A percentile compares a stretch with the other conserved stretches of the same genome.
Conservation (phyloP, 2,888 invertebrate species). For the Watsonalla binaria region DNA sequence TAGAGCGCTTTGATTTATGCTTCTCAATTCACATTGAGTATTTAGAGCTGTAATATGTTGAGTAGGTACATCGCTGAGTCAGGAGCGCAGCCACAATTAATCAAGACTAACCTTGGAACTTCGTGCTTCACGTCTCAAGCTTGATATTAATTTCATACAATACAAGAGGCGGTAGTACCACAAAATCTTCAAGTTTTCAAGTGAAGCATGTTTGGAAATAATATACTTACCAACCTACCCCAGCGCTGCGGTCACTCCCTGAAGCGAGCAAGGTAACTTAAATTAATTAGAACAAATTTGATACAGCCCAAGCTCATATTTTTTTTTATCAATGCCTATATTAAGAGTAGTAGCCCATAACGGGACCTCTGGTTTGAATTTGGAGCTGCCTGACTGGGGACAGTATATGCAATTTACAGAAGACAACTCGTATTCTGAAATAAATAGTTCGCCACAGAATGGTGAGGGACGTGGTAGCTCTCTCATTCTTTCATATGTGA, state of each 20-base stretch:
- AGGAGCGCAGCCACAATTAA: constrained; percentile 50
- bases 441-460: too few species aligned
- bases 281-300: too few species aligned
- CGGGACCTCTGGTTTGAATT: too few species aligned
- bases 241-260: not conserved
- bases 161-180: constrained; percentile 6
- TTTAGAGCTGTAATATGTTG: constrained; percentile 17
- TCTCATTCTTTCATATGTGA: not conserved
- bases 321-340: too few species aligned
- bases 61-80: constrained; percentile 17
- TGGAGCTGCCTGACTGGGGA: too few species aligned
- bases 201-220: not conserved
- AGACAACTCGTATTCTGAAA: too few species aligned
- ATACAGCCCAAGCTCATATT: too few species aligned
- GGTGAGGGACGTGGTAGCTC: too few species aligned
- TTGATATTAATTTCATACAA: constrained; percentile 41
- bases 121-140: constrained; percentile 44
- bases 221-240: constrained; percentile 4
- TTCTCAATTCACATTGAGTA: constrained; percentile 31
- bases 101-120: constrained; percentile 51
- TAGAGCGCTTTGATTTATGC: constrained; percentile 23
- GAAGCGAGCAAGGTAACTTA: too few species aligned
- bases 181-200: not conserved
- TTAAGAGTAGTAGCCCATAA: too few species aligned
- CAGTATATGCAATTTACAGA: too few species aligned